Percentiles rank a stretch among this genome's conserved stretches.
Evolutionary conservation across 2,888 invertebrate species (phyloP).

Genomic region (Rotaria socialis): DNA sequence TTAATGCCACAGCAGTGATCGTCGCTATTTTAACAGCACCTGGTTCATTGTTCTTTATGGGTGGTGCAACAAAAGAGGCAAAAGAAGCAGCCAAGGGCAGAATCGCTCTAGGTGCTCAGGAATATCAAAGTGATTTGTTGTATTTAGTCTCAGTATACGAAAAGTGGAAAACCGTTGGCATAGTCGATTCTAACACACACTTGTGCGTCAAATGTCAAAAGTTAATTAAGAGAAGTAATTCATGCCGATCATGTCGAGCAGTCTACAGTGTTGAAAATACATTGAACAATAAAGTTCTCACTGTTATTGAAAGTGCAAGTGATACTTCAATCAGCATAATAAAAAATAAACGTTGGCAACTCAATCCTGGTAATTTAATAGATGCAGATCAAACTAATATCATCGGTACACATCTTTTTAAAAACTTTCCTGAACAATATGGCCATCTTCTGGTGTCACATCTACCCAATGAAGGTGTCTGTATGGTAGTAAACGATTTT

Average conservation of each 20-base stretch:
- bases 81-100: not conserved
- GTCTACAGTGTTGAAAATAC: not conserved
- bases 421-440: not conserved
- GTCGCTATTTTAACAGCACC: constrained; percentile 37
- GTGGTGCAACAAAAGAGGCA: not conserved
- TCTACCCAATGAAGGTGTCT: not conserved
- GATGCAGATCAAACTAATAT: not conserved
- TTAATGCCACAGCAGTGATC: not conserved
- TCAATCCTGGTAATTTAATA: not conserved
- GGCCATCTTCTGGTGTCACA: not conserved
- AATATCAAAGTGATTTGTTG: not conserved
- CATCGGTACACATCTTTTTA: not conserved
- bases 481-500: not conserved
- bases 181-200: not conserved
- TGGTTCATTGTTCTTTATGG: not conserved
- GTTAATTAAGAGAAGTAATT: not conserved
- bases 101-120: not conserved
- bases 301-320: not conserved
- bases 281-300: constrained; percentile 25
- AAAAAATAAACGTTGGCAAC: not conserved
- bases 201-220: constrained; percentile 10
- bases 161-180: not conserved
- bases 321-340: not conserved
- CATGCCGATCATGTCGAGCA: not conserved
- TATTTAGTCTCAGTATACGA: not conserved